Evolutionary conservation across 2,797 vertebrate species (phyloP), one percentile per base, ranked within the genome.

Genomic region (Aulostomus chinensis): DNA sequence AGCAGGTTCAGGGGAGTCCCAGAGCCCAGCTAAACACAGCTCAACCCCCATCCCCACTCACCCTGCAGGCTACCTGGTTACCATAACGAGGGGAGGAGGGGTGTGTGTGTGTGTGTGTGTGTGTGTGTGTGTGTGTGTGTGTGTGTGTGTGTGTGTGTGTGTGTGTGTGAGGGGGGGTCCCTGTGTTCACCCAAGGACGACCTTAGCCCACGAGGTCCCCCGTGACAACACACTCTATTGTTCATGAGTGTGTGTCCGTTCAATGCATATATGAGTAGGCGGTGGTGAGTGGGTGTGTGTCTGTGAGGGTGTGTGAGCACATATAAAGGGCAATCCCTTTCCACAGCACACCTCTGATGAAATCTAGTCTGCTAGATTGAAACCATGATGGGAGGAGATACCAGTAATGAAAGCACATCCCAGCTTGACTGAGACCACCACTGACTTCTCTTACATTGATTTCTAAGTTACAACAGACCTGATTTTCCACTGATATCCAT

Each of bases 291-390:
- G 39, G 35, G 38, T 36, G 42, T 34, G 63, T 51, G 49, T 56
- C 65, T 31, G 47, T n/a, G n/a, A n/a, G n/a, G n/a, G n/a, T n/a
- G n/a, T n/a, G n/a, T n/a, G n/a, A n/a, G n/a, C n/a, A n/a, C n/a
- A n/a, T n/a, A n/a, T n/a, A 66, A 62, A 68, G 57, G 52, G 45
- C 42, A 83, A 73, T 64, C 58, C 70, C 53, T 43, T 66, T 77
- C 54, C 41, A 53, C 20, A 32, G 54, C 52, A 74, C 70, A 58
- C 55, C 59, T 78, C 16, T 39, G 29, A 73, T 75, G 43, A 79
- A 81, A 91, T 80, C 64, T 72, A 78, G 85, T 81, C 70, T 52
- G 51, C 67, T 42, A 65, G 60, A 75, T 58, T 62, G 58, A 72
- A 78, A 70, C 54, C 57, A 43, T 26, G 60, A 60, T 45, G 60